phyloP scores from a whole-genome alignment of 2,888 invertebrate genomes.

The Platycheirus rosarum region DNA sequence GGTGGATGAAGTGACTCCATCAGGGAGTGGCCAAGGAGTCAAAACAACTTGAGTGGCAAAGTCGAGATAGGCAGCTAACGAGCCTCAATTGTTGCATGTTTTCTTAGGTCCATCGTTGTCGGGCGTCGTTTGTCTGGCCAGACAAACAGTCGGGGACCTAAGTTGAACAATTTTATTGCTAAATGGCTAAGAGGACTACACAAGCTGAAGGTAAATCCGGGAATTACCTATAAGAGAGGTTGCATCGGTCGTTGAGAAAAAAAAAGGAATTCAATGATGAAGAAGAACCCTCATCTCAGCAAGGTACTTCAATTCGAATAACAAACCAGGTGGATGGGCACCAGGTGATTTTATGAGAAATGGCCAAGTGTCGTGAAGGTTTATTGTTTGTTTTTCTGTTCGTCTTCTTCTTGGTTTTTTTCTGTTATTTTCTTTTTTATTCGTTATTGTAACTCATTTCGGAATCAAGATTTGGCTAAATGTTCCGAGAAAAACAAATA shows the following conservation, averaged over 20 bases:
- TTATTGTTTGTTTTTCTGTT: constrained; percentile 38
- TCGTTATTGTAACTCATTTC: constrained; percentile 15
- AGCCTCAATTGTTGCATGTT: constrained; percentile 18
- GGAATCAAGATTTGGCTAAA: constrained; percentile 58
- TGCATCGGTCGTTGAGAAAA: no score
- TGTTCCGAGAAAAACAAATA: constrained; percentile 65
- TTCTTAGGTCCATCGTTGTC: constrained; percentile 1
- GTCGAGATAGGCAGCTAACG: constrained; percentile 59
- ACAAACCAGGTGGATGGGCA: constrained; percentile 55
- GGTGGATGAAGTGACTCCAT: constrained; percentile 4
- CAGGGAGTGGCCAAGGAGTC: constrained; percentile 66
- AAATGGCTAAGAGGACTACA: constrained; percentile 48
- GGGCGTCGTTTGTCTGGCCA: constrained; percentile 2
- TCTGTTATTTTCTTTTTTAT: no score
- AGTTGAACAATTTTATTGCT: constrained; percentile 64
- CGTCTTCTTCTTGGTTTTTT: background rate
- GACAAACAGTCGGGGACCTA: constrained; percentile 66
- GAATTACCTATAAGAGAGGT: constrained; percentile 34
- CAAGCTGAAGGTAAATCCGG: constrained; percentile 54
- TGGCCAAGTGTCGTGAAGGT: constrained; percentile 50
- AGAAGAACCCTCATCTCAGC: constrained; percentile 52
- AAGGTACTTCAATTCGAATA: constrained; percentile 19
- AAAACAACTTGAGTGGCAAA: constrained; percentile 59
- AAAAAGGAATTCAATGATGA: constrained; percentile 28
- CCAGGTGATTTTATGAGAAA: constrained; percentile 74